Conservation (phyloP, 2,113 vertebrate genomes). For the Petromus typicus region DNA sequence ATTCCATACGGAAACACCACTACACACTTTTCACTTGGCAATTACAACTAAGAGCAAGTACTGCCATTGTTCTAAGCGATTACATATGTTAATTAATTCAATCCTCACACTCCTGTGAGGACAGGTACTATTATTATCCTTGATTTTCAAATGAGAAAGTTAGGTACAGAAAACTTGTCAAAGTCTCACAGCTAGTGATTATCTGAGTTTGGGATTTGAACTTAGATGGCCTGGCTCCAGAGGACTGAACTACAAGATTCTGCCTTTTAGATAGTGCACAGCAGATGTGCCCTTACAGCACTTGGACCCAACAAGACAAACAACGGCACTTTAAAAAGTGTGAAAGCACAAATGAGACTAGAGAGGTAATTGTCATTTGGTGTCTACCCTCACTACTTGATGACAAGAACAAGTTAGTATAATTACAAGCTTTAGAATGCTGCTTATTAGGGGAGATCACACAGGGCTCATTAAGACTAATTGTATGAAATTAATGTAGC, state of each 20-base stretch:
- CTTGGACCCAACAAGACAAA: neutral
- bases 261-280: neutral
- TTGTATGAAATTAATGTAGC: slow-evolving; percentile 52
- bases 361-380: neutral
- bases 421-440: slow-evolving; percentile 39
- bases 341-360: neutral
- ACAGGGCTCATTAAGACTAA: slow-evolving; percentile 44
- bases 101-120: neutral
- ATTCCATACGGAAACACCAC: neutral
- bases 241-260: neutral
- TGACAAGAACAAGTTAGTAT: slow-evolving; percentile 15
- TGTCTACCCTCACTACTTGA: neutral
- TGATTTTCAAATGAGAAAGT: slow-evolving; percentile 51
- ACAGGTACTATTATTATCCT: slow-evolving; percentile 44
- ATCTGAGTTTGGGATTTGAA: slow-evolving; percentile 50
- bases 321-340: neutral
- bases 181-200: neutral
- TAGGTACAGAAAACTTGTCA: slow-evolving; percentile 21
- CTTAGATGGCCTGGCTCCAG: neutral
- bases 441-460: neutral
- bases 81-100: slow-evolving; percentile 63
- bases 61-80: slow-evolving; percentile 29
- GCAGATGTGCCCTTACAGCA: neutral
- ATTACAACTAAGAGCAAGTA: slow-evolving; percentile 18
- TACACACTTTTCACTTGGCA: slow-evolving; percentile 25